Evolutionary conservation across 92 coral and sea anemone species (phyloP).

Genomic region (Heliopora coerulea): DNA sequence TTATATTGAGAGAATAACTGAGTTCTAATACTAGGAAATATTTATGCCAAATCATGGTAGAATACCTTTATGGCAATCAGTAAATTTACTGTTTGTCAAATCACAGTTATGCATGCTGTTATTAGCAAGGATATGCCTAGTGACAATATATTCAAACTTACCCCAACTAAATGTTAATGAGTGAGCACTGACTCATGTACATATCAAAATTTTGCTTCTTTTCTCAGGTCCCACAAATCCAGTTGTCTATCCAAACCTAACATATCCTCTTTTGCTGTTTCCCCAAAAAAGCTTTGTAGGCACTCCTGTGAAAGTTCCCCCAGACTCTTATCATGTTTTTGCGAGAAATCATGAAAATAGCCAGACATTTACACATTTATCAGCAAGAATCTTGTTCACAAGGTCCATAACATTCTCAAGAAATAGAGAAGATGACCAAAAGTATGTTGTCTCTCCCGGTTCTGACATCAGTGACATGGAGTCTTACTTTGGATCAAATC

Average conservation of each 20-base stretch:
- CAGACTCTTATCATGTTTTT: constrained; percentile 66
- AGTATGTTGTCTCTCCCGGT: constrained; percentile 61
- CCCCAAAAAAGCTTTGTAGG: constrained; percentile 73
- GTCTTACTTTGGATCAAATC: constrained; percentile 69
- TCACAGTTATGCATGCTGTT: too few species aligned
- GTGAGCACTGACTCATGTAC: too few species aligned
- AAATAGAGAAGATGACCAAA: constrained; percentile 57
- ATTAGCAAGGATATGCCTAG: too few species aligned
- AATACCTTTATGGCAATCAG: too few species aligned
- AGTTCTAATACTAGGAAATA: too few species aligned
- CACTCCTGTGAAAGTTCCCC: constrained; percentile 65
- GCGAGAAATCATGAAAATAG: constrained; percentile 71
- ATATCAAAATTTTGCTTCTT: constrained; percentile 12
- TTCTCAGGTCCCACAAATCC: constrained; percentile 62
- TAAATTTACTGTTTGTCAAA: too few species aligned
- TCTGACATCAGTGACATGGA: constrained; percentile 76
- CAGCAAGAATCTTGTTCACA: constrained; percentile 75
- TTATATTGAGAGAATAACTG: too few species aligned
- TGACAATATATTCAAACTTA: too few species aligned
- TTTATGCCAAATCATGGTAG: too few species aligned
- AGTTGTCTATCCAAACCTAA: constrained; percentile 61
- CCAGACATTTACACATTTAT: constrained; percentile 58
- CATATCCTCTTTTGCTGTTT: constrained; percentile 78
- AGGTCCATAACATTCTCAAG: constrained; percentile 76
- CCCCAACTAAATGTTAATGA: too few species aligned